Evolutionary conservation across 1,140 invertebrate species (phyloP).

Genomic region (Bombus waltoni): DNA sequence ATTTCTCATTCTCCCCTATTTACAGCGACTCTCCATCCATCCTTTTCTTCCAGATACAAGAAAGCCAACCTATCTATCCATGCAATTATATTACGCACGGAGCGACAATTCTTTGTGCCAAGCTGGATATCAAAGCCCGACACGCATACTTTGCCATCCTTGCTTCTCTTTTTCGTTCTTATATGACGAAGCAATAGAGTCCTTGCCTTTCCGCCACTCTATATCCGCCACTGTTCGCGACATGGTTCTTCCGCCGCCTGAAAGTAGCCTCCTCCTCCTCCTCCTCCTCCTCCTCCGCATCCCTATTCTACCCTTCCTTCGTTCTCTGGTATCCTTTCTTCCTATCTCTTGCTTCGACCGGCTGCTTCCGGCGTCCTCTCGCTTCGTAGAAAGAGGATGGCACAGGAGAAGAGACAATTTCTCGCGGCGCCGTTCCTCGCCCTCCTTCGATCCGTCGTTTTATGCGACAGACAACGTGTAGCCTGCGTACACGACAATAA

Average conservation of each 20-base stretch:
- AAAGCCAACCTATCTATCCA: conserved; percentile 57
- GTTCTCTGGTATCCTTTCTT: conserved; percentile 5
- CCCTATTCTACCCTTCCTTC: background rate
- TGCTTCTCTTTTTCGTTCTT: background rate
- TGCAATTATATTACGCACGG: conserved; percentile 61
- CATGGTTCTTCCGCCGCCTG: conserved; percentile 55
- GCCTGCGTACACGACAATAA: conserved; percentile 46
- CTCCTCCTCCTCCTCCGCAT: background rate
- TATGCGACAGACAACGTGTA: conserved; percentile 43
- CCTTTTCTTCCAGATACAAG: background rate
- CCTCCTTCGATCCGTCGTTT: conserved; percentile 49
- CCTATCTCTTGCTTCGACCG: conserved; percentile 14
- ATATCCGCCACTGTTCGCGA: conserved; percentile 63
- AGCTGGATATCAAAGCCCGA: conserved; percentile 64
- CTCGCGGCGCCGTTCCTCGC: conserved; percentile 43
- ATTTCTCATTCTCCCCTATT: background rate
- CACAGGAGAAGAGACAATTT: conserved; percentile 52
- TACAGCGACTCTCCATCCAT: background rate
- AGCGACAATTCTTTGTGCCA: conserved; percentile 63
- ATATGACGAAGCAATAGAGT: conserved; percentile 59
- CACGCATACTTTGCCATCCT: background rate
- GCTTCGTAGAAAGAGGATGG: background rate
- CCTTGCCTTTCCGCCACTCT: conserved; percentile 63
- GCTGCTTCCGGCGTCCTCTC: background rate
- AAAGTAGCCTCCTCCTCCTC: conserved; percentile 56